Base-by-base conservation (phyloP, 2,888 invertebrate species). In the Cistogaster globosa region DNA sequence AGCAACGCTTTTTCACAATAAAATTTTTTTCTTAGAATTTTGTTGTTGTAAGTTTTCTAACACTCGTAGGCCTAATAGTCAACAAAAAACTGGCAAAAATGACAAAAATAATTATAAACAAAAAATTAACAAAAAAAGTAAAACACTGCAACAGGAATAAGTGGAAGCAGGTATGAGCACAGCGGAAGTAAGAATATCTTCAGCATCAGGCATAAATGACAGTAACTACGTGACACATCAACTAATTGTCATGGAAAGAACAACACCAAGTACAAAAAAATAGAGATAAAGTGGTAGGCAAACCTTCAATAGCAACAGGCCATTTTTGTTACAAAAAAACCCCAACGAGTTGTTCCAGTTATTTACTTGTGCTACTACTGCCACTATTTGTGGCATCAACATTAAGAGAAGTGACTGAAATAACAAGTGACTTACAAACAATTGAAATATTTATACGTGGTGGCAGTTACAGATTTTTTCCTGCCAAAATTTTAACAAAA, bases 141-240 rank as follows among this genome's bases (percentile, higher is more conserved):
- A 58, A 51, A 42, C 48, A 75, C n/a, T 51, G 72, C 36, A 62
- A 68, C 42, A 76, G 60, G 26, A 67, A 65, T 57, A 62, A 71
- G 48, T 38, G 72, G 63, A 84, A 74, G 58, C 58, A 63, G 78
- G 71, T 80, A 58, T 57, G 45, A 78, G 72, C 55, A 62, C 63
- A 85, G 69, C 69, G 78, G 84, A 78, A 74, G 84, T 74, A 63
- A 53, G 84, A 85, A 78, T 82, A 82, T 82, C 82, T 85, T 11
- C 55, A 78, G 84, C 69, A 74, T 82, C 74, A 69, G 74, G 82
- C 82, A 85, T 85, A 85, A 85, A 85, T 85, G 84, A 85, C 82
- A 77, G 84, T 63, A 82, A 74, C 82, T 85, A 85, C 84, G 84
- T 85, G 84, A 85, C 84, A 85, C 82, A 78, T 82, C 84, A 82